Evolutionary conservation across 2,888 invertebrate genomes (phyloP), one percentile per base, ranked within the genome.

Genomic region (Sepioteuthis lessoniana): DNA sequence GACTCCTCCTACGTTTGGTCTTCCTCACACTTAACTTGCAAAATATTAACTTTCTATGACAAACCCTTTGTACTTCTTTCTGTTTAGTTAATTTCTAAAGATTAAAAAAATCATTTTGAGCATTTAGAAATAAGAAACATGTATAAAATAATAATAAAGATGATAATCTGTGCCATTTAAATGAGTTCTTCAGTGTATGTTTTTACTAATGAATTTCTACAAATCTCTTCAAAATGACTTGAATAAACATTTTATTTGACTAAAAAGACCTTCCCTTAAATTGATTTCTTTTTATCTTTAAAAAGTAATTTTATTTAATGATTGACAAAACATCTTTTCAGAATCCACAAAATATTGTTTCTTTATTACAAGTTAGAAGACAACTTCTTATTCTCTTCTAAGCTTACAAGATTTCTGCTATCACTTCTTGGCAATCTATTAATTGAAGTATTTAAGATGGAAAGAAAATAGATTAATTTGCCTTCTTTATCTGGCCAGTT

Each of bases 391-490:
- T 76, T 76, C 19, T 76, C n/a, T n/a, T 35, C 19, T 76, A 76
- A 76, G 76, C 76, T 76, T 35, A 13, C n/a, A 35, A 76, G n/a
- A n/a, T 55, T 55, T 55, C 55, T 55, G 55, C n/a, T 19, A 76
- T 76, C n/a, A n/a, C 76, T 76, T 28, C 31, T 31, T 76, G n/a
- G 76, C 76, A 76, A 76, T 76, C 76, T 76, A 76, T 76, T 76
- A 76, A 76, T 76, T 76, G 76, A n/a, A n/a, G 76, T 76, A 76
- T 76, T 76, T 76, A 76, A 76, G 76, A 76, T 76, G 35, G 16
- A 76, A 76, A 76, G 76, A 76, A 76, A 76, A 76, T 76, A 76
- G 76, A 76, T 76, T 76, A 76, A 76, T 76, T 76, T 76, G 76
- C n/a, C 76, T 76, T 76, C 76, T 76, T 76, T 76, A 76, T 76